Percentiles rank a stretch among this genome's conserved stretches.
phyloP scores from a whole-genome alignment of 1,140 invertebrate genomes.

The Drosophila persimilis region DNA sequence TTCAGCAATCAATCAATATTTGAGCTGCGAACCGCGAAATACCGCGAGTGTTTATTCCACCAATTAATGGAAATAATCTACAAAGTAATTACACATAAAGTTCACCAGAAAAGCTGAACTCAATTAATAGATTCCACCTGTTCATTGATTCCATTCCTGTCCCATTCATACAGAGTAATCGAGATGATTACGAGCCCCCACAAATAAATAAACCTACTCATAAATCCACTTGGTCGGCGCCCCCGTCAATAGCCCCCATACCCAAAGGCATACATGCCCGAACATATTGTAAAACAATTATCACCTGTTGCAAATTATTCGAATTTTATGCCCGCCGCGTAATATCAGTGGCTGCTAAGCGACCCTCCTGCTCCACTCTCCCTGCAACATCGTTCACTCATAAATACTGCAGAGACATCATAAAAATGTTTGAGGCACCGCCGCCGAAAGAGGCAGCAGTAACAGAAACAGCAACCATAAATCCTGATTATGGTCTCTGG shows the following conservation, averaged over 20 bases:
- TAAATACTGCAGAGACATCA: constrained; percentile 81
- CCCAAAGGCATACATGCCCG: constrained; percentile 18
- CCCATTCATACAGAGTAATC: constrained; percentile 12
- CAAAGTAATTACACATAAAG: too few species aligned
- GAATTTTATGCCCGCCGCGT: constrained; percentile 72
- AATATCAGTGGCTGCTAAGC: constrained; percentile 76
- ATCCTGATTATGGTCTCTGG: constrained; percentile 80
- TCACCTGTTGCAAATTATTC: constrained; percentile 81
- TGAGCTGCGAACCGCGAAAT: constrained; percentile 24
- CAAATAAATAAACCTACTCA: constrained; percentile 8
- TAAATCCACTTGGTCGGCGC: constrained; percentile 50
- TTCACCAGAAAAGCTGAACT: too few species aligned
- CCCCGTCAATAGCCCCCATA: background rate
- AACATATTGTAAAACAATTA: constrained; percentile 80
- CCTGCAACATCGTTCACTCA: constrained; percentile 39
- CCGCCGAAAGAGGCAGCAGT: constrained; percentile 41
- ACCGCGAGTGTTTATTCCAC: constrained; percentile 29
- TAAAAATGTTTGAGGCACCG: constrained; percentile 80
- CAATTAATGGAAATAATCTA: constrained; percentile 13
- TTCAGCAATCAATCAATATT: constrained; percentile 38
- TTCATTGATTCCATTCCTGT: background rate
- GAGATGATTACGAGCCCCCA: constrained; percentile 34
- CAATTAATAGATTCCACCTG: too few species aligned
- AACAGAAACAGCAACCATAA: constrained; percentile 66
- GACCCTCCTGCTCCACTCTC: constrained; percentile 10